Evolutionary conservation across 2,113 vertebrate genomes (phyloP).

Genomic region (Erythrolamprus reginae): DNA sequence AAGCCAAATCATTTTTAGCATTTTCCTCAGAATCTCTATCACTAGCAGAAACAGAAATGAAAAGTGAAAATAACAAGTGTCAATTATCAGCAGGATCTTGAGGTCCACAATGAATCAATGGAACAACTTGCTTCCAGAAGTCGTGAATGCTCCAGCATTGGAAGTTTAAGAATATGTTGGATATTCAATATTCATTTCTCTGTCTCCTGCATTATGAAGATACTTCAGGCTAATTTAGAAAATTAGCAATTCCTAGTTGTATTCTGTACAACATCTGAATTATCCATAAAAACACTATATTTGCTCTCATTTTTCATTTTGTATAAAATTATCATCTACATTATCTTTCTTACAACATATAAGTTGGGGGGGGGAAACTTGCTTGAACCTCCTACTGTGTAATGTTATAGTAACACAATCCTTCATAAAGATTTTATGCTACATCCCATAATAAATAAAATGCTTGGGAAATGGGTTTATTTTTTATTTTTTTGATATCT

Average conservation of each 20-base stretch:
- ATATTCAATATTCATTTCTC: too few relatives aligned
- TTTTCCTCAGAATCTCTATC: background rate
- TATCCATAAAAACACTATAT: background rate
- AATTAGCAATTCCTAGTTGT: background rate
- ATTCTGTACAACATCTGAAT: background rate
- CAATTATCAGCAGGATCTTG: background rate
- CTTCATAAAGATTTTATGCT: background rate
- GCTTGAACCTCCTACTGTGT: background rate
- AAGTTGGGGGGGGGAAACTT: too few relatives aligned
- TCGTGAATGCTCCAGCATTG: too few relatives aligned
- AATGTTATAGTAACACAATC: background rate
- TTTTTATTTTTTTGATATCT: conserved; percentile 49
- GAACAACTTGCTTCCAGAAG: too few relatives aligned
- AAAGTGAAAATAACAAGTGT: too few relatives aligned
- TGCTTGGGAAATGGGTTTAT: conserved; percentile 34
- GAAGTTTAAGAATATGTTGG: too few relatives aligned
- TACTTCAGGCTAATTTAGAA: background rate
- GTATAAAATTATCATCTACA: background rate
- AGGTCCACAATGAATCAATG: too few relatives aligned
- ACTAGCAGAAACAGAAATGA: background rate
- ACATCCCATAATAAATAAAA: conserved; percentile 35
- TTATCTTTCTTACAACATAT: background rate
- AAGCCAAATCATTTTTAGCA: background rate
- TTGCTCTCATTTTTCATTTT: background rate
- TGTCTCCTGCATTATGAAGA: background rate